phyloP scores from a whole-genome alignment of 2,797 vertebrate genomes.

The Syngnathus acus region DNA sequence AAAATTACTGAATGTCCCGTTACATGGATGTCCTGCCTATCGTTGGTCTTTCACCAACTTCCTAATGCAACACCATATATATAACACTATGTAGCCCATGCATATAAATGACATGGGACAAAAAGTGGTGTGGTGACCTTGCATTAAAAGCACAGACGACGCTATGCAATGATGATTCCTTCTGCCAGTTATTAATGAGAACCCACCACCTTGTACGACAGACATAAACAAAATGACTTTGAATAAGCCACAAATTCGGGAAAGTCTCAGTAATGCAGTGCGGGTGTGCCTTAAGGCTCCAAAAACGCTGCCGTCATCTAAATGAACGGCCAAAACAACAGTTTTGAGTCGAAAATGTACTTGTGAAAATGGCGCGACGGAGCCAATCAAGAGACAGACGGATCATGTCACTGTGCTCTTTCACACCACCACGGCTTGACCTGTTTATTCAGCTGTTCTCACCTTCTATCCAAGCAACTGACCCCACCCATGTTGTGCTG shows the following conservation, averaged over 20 bases:
- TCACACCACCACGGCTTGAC: conserved; percentile 54
- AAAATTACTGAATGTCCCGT: too few relatives aligned
- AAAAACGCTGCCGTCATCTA: too few relatives aligned
- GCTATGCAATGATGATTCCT: too few relatives aligned
- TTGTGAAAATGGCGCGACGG: background rate
- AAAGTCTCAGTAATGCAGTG: background rate
- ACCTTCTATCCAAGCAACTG: background rate
- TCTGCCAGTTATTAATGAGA: too few relatives aligned
- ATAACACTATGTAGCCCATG: too few relatives aligned
- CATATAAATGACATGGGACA: too few relatives aligned
- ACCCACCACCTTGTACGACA: too few relatives aligned
- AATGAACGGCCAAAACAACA: background rate
- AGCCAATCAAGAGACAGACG: background rate
- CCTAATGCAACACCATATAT: too few relatives aligned
- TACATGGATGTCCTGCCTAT: too few relatives aligned
- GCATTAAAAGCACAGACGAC: too few relatives aligned
- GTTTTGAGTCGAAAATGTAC: background rate
- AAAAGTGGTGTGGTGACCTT: too few relatives aligned
- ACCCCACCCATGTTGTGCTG: conserved; percentile 15
- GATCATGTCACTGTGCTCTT: background rate
- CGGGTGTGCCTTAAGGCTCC: background rate
- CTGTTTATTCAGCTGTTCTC: conserved; percentile 68
- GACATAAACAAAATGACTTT: background rate
- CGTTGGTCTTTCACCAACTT: too few relatives aligned
- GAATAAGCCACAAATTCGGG: background rate